Percentiles rank a stretch among this genome's conserved stretches.
Conservation (phyloP, 2,888 invertebrate genomes). For the Cephus pulcher region DNA sequence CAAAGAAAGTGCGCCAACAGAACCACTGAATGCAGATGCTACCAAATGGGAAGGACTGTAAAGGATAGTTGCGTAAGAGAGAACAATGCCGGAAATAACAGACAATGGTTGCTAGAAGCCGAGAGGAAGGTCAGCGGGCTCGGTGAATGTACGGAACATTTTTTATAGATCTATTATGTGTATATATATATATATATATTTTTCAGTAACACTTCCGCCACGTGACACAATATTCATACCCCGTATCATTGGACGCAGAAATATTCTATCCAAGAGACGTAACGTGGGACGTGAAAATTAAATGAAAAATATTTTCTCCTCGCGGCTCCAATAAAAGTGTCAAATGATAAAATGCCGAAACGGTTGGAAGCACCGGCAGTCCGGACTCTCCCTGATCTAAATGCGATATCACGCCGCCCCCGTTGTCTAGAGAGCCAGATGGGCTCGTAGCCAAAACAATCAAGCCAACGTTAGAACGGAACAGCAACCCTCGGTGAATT, state of each 20-base stretch:
- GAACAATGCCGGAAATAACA: constrained; percentile 36
- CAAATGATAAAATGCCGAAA: neutral
- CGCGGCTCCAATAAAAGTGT: neutral
- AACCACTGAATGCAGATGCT: neutral
- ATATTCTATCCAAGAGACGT: neutral
- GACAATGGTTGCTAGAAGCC: constrained; percentile 28
- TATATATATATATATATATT: neutral
- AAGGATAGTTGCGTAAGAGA: constrained; percentile 35
- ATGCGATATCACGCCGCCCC: constrained; percentile 39
- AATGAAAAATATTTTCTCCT: neutral
- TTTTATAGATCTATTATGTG: neutral
- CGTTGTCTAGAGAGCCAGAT: constrained; percentile 29
- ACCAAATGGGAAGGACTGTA: neutral
- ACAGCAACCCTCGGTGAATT: neutral
- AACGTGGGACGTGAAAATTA: neutral
- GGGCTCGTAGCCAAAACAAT: constrained; percentile 38
- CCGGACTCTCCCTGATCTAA: constrained; percentile 14
- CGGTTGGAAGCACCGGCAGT: neutral
- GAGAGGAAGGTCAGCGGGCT: constrained; percentile 37
- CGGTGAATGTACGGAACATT: neutral
- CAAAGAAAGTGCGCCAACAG: neutral
- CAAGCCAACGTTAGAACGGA: neutral
- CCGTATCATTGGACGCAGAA: neutral
- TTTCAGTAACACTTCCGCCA: neutral
- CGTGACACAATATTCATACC: neutral